phyloP scores from a whole-genome alignment of 1,140 invertebrate genomes.

The Rhizoglyphus robini region DNA sequence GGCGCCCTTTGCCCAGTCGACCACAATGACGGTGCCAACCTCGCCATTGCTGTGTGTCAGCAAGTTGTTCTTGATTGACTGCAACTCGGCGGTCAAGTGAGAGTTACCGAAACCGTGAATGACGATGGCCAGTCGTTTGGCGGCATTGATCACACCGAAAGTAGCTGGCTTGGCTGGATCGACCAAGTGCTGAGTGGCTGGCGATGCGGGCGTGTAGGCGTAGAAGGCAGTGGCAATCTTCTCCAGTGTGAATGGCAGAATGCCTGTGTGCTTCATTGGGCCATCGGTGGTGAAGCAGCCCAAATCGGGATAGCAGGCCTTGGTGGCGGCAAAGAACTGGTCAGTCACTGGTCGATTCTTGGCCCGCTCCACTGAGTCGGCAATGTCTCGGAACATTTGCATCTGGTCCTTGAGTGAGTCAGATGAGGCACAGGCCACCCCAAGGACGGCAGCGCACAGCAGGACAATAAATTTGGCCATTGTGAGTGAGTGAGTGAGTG shows the following conservation, averaged over 20 bases:
- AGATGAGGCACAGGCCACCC: too few relatives aligned
- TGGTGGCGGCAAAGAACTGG: too few relatives aligned
- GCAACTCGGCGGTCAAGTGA: slow-evolving; percentile 27
- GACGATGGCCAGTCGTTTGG: slow-evolving; percentile 20
- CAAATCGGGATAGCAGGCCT: slow-evolving; percentile 31
- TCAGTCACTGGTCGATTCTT: too few relatives aligned
- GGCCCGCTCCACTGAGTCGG: too few relatives aligned
- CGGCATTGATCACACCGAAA: slow-evolving; percentile 5
- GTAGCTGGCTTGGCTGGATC: background rate
- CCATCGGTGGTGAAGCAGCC: slow-evolving; percentile 31
- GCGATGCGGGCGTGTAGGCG: slow-evolving; percentile 27
- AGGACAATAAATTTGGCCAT: too few relatives aligned
- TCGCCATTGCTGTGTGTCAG: background rate
- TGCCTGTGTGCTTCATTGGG: slow-evolving; percentile 27
- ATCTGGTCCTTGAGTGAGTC: too few relatives aligned
- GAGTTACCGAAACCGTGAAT: slow-evolving; percentile 33
- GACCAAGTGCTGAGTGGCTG: slow-evolving; percentile 23
- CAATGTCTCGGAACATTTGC: too few relatives aligned
- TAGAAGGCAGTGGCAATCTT: slow-evolving; percentile 29
- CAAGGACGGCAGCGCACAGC: too few relatives aligned
- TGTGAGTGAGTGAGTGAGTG: too few relatives aligned
- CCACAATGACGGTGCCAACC: slow-evolving; percentile 29
- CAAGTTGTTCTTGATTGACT: slow-evolving; percentile 1
- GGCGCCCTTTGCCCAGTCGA: slow-evolving; percentile 37
- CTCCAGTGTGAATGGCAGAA: slow-evolving; percentile 29